Percentiles rank a stretch among this genome's conserved stretches.
phyloP scores from a whole-genome alignment of 30 jellyfish, hydroid and myxozoan genomes.

The Hydractinia echinata region DNA sequence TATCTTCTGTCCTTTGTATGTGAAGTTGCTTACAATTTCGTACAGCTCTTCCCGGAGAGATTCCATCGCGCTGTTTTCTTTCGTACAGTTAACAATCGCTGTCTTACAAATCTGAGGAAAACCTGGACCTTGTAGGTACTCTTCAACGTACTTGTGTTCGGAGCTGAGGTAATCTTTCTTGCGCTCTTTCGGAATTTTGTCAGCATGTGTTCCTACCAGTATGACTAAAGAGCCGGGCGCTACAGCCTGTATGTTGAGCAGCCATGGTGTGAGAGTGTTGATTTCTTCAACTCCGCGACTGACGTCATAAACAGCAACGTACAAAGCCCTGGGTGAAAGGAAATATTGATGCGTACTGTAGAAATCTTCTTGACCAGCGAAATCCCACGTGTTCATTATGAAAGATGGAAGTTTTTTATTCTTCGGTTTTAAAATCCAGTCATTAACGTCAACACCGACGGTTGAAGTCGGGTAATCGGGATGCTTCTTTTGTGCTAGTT shows the following conservation, averaged over 20 bases:
- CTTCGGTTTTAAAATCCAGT: conserved; percentile 53
- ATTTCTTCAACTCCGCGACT: conserved; percentile 65
- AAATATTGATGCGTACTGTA: conserved; percentile 86
- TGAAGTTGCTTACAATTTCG: conserved; percentile 46
- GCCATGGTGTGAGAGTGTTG: conserved; percentile 89
- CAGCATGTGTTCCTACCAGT: conserved; percentile 92
- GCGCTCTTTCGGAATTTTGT: conserved; percentile 33
- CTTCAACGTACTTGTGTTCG: conserved; percentile 22
- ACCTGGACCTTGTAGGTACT: conserved; percentile 71
- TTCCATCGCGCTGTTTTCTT: conserved; percentile 56
- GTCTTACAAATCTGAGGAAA: conserved; percentile 63
- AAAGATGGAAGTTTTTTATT: conserved; percentile 43
- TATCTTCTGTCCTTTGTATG: conserved; percentile 51
- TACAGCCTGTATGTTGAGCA: conserved; percentile 76
- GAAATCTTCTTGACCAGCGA: conserved; percentile 93
- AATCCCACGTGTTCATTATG: conserved; percentile 78
- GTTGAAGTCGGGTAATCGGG: conserved; percentile 59
- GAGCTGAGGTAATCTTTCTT: conserved; percentile 15
- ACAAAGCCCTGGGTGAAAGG: conserved; percentile 71
- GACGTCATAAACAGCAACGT: conserved; percentile 89
- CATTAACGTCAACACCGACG: conserved; percentile 69
- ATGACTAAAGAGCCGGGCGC: conserved; percentile 88
- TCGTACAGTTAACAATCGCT: conserved; percentile 62
- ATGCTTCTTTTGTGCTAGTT: conserved; percentile 57
- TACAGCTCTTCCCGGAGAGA: conserved; percentile 58